A percentile compares a stretch with the other conserved stretches of the same genome.
Conservation (phyloP, 2,797 vertebrate species). For the Fistularia commersonii region DNA sequence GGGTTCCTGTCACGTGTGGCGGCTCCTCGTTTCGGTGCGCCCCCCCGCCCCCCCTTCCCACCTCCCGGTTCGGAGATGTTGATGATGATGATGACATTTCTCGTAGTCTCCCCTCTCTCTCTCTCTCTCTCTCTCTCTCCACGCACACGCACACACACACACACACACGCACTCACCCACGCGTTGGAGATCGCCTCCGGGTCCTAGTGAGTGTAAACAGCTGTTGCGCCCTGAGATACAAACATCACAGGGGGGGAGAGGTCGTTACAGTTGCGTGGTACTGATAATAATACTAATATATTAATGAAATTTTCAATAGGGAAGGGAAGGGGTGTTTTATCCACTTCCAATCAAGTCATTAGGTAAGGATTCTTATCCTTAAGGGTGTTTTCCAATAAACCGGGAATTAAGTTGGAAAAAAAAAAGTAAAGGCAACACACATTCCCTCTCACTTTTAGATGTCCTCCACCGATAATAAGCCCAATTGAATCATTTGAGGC, state of each 20-base stretch:
- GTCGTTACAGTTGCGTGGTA: too few species aligned
- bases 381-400: constrained; percentile 3
- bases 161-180: constrained; percentile 22
- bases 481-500: constrained; percentile 27
- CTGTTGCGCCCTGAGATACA: constrained; percentile 5
- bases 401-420: not conserved
- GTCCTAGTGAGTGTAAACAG: constrained; percentile 64
- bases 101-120: constrained; percentile 33
- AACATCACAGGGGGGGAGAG: not conserved
- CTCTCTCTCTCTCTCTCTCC: constrained; percentile 1
- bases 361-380: too few species aligned
- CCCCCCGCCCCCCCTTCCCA: too few species aligned
- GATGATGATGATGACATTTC: constrained; percentile 72
- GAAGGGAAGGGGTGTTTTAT: too few species aligned
- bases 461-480: constrained; percentile 13
- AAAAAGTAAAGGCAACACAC: constrained; percentile 6
- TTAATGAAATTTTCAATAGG: too few species aligned
- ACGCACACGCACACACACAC: not conserved
- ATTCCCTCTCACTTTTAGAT: not conserved
- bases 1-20: constrained; percentile 76
- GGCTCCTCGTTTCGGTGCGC: constrained; percentile 53
- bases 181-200: constrained; percentile 52
- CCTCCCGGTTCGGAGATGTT: constrained; percentile 41
- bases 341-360: too few species aligned
- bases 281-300: too few species aligned